Evolutionary conservation across 2,797 vertebrate genomes (phyloP), one percentile per base, ranked within the genome.

Genomic region (Cygnus olor): DNA sequence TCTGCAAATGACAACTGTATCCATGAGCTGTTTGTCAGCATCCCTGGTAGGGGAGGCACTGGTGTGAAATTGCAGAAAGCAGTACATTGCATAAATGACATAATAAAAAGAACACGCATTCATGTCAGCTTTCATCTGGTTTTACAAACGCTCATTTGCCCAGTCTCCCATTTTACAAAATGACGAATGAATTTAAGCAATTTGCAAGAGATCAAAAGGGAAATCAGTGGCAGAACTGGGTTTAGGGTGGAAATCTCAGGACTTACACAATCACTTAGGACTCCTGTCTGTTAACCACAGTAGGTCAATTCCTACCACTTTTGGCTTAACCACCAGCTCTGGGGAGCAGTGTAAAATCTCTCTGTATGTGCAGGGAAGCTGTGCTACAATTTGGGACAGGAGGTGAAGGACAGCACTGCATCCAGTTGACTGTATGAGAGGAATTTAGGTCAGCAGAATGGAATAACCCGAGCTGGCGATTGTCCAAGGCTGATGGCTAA

Each of bases 401-500:
- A 95, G 89, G 34, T n/a, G 71, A 89, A 89, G 79, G 58, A 68
- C 78, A 70, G 60, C 88, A 60, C 45, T 88, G 56, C 90, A 79
- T 79, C 89, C 74, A 61, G 71, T 80, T 95, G 84, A 64, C 80
- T 94, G 71, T 82, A 42, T 42, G 60, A 72, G 79, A 85, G 82
- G 90, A 96, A 96, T 95, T 89, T 95, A 93, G 95, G 95, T 96
- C 95, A 96, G 74, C 89, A 92, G 90, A 94, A 93, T 90, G 95
- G 89, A 96, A 95, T 92, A 95, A 95, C 84, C 89, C 66, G 0
- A 81, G 79, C 61, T 96, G 96, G 96, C 90, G 38, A 36, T 80
- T 70, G 66, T 83, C 94, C 47, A 3, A 94, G 88, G 66, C 84
- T 57, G 69, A 36, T 84, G 61, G 94, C 87, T 95, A 92, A 95